Evolutionary conservation across 2,797 vertebrate genomes (phyloP), one percentile per base, ranked within the genome.

Genomic region (Psittacula derbiana): DNA sequence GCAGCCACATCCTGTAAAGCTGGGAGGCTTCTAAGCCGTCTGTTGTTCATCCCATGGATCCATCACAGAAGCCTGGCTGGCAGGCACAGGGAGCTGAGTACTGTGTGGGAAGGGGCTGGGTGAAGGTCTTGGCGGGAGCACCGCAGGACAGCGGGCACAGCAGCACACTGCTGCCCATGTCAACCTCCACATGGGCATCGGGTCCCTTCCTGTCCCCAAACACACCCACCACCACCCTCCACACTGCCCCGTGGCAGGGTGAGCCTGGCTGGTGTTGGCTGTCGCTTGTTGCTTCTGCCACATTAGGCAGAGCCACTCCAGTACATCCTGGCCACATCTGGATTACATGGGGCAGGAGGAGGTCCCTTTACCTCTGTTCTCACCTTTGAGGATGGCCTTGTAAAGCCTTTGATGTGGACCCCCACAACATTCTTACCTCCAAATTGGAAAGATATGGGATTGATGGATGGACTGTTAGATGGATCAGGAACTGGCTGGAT

Each of bases 1-100:
- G 4, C 20, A 28, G 44, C 25, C 0, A 0, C 31, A 28, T 17
- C 49, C 28, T 20, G 33, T 55, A 58, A 49, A 36, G 38, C 55
- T 50, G n/a, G 8, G 21, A 31, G 18, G 18, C 24, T 75, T 27
- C 38, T 49, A 31, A 40, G 12, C 12, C 27, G 0, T 4, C 60
- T 1, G 0, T 64, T 36, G 28, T 9, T 23, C 1, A 0, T 41
- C 25, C 46, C 31, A 4, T 4, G 0, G 0, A n/a, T 30, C 73
- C 41, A 28, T 27, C 44, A 25, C 2, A 70, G 65, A 43, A 55
- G 30, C 36, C 43, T 16, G 31, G 24, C 27, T 5, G 12, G 55
- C 55, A 23, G n/a, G 28, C 6, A 79, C 4, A 71, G 75, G 57
- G 65, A 76, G 57, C 80, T 44, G 20, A 8, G 38, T 1, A 1